phyloP scores from a whole-genome alignment of 1,140 invertebrate genomes.

The Conus ventricosus region DNA sequence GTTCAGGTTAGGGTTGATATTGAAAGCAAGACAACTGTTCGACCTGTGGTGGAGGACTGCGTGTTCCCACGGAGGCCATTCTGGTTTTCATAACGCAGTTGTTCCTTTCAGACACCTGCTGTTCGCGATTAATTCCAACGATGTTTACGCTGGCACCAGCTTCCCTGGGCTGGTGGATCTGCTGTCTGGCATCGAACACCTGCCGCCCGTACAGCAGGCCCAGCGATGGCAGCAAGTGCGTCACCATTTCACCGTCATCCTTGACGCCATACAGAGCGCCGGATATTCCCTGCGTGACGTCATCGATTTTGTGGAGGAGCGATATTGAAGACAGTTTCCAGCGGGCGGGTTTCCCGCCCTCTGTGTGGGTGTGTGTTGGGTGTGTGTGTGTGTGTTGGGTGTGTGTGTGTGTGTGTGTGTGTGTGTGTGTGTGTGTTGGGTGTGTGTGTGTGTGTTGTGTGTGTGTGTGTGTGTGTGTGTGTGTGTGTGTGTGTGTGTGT shows the following conservation, averaged over 20 bases:
- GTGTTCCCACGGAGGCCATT: no score
- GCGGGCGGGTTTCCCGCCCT: neutral
- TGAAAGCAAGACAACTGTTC: no score
- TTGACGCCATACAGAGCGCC: slow-evolving; percentile 63
- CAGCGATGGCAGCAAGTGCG: slow-evolving; percentile 59
- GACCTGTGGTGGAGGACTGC: no score
- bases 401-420: no score
- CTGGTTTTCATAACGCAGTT: no score
- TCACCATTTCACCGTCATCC: slow-evolving; percentile 63
- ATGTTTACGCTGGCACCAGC: slow-evolving; percentile 73
- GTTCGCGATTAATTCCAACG: slow-evolving; percentile 70
- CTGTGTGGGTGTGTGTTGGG: no score
- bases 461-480: no score
- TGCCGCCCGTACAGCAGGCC: slow-evolving; percentile 25
- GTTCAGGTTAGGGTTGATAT: no score
- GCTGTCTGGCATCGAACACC: slow-evolving; percentile 63
- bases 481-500: no score
- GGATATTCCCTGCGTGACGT: slow-evolving; percentile 61
- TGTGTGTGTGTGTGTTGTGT: no score
- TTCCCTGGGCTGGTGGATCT: slow-evolving; percentile 75
- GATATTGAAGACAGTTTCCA: neutral
- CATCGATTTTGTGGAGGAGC: slow-evolving; percentile 54
- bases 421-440: no score
- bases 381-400: no score
- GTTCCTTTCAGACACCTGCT: slow-evolving; percentile 71